Evolutionary conservation across 2,113 vertebrate genomes (phyloP).

Genomic region (Suncus etruscus): DNA sequence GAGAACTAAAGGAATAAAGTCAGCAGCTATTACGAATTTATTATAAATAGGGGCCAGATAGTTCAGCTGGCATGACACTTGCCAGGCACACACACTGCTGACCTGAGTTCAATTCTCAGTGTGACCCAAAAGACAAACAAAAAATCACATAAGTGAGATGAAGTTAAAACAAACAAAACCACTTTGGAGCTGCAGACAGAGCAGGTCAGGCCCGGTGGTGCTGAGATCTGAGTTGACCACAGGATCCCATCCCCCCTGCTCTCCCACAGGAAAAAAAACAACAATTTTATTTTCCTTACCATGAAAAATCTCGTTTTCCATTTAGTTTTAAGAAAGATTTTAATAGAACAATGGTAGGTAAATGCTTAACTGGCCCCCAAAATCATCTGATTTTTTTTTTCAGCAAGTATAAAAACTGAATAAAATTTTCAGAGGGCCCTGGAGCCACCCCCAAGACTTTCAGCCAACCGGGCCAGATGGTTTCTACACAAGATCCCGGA

Average conservation of each 20-base stretch:
- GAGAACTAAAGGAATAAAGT: not conserved
- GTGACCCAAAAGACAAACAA: no score
- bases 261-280: not conserved
- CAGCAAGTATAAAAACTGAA: not conserved
- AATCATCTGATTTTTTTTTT: not conserved
- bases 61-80: not conserved
- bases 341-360: not conserved
- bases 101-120: no score
- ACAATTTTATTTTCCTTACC: not conserved
- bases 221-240: no score
- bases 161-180: not conserved
- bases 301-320: not conserved
- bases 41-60: not conserved
- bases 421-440: not conserved
- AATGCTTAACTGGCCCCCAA: slow-evolving; percentile 58
- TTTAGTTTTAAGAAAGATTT: slow-evolving; percentile 52
- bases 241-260: no score
- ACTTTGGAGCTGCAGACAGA: no score
- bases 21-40: not conserved
- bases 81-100: no score
- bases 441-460: no score
- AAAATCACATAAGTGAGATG: slow-evolving; percentile 41
- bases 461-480: no score
- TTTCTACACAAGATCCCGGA: no score
- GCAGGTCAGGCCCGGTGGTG: no score